Evolutionary conservation across 2,888 invertebrate species (phyloP), one percentile per base, ranked within the genome.

Genomic region (Adineta ricciae): DNA sequence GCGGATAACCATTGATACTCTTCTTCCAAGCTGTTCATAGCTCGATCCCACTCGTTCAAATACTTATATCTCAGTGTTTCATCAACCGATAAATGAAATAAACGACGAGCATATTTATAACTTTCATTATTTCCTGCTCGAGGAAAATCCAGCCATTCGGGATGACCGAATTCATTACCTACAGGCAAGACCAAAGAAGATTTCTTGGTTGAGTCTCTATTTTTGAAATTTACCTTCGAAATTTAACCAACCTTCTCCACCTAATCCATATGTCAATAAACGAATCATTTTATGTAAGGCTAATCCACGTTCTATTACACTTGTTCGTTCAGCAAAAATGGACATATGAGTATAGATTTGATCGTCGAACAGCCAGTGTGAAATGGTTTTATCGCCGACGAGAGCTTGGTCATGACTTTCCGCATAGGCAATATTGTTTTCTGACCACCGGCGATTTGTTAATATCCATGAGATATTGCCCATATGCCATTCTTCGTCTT

Each of bases 311-410:
- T 95, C 96, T 86, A 99, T 93, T 83, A 96, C 88, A 21, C 91
- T 86, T 85, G 87, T 90, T 9, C 89, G 88, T 5, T 88, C 89
- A 21, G 89, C 88, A 8, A 93, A 1, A 0, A 92, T 92, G 64
- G 96, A 96, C 98, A 98, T 98, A 91, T 95, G 94, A 0, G 95
- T 94, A 90, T 98, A 98, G 97, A 98, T 98, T 88, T 96, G 96
- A 88, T 96, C 96, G 91, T 98, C 97, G 97, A 98, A 97, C 87
- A 98, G 91, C 99, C 99, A 99, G 92, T 99, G 99, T 1, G 99
- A 98, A 73, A 99, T 93, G 0, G 98, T 97, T 91, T 99, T 99
- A 91, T 99, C 99, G 0, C 99, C 97, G 0, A 97, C 97, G n/a
- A 90, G 87, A 82, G 94, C 94, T 92, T 99, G 98, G 90, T 99